A percentile compares a stretch with the other conserved stretches of the same genome.
phyloP scores from a whole-genome alignment of 2,888 invertebrate genomes.

The Pherbina coryleti region DNA sequence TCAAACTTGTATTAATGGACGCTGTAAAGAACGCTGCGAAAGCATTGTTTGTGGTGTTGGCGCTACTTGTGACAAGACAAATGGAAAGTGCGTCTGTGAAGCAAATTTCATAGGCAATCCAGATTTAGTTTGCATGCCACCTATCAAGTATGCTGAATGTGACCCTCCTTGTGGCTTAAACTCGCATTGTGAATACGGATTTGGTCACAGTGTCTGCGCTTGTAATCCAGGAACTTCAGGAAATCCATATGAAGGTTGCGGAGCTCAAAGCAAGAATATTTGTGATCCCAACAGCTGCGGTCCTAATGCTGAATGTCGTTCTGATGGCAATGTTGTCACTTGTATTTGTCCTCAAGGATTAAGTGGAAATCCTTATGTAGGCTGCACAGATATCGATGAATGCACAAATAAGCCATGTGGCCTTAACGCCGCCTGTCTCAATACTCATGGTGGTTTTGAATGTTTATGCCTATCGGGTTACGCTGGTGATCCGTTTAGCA shows the following conservation, averaged over 20 bases:
- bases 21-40: constrained; percentile 90
- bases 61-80: constrained; percentile 84
- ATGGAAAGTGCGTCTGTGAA: constrained; percentile 88
- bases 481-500: constrained; percentile 88
- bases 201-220: constrained; percentile 79
- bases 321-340: constrained; percentile 80
- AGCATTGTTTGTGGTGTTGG: constrained; percentile 89
- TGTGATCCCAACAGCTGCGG: constrained; percentile 84
- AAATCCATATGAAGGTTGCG: constrained; percentile 89
- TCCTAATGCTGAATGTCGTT: constrained; percentile 82
- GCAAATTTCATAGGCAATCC: constrained; percentile 91
- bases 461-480: constrained; percentile 89
- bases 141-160: constrained; percentile 83
- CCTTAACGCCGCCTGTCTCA: constrained; percentile 88
- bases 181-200: constrained; percentile 88
- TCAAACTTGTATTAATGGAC: constrained; percentile 85
- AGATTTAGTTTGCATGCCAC: constrained; percentile 90
- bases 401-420: constrained; percentile 85
- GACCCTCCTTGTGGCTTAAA: constrained; percentile 84
- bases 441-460: constrained; percentile 89
- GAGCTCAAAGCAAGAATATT: constrained; percentile 77
- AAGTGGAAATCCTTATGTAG: constrained; percentile 88
- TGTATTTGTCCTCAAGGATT: constrained; percentile 88
- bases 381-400: constrained; percentile 87
- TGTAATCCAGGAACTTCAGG: constrained; percentile 88